A percentile compares a stretch with the other conserved stretches of the same genome.
phyloP scores from a whole-genome alignment of 2,113 vertebrate species.

The Osmerus eperlanus region DNA sequence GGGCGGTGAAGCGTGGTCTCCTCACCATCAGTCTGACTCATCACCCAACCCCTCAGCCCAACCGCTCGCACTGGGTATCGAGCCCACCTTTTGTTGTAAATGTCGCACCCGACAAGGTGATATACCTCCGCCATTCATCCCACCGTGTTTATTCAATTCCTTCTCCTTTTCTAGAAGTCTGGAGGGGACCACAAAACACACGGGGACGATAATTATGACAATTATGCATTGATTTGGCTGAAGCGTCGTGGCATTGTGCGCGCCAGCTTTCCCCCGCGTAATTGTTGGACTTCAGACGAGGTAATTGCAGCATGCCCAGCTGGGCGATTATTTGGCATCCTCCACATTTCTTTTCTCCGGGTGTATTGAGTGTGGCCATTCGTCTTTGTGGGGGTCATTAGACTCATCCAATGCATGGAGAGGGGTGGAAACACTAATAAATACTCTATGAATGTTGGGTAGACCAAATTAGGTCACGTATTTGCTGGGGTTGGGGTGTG shows the following conservation, averaged over 20 bases:
- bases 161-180: constrained; percentile 57
- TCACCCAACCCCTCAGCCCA: background rate
- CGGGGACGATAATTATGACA: constrained; percentile 70
- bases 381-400: constrained; percentile 54
- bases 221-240: constrained; percentile 74
- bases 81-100: constrained; percentile 60
- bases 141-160: constrained; percentile 60
- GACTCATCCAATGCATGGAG: constrained; percentile 47
- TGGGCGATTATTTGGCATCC: constrained; percentile 71
- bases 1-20: no score
- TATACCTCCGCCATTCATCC: constrained; percentile 41
- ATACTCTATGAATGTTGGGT: constrained; percentile 52
- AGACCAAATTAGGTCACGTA: constrained; percentile 24
- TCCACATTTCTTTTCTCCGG: constrained; percentile 56
- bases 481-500: no score
- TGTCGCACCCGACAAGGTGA: constrained; percentile 43
- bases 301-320: constrained; percentile 74
- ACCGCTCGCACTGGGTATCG: constrained; percentile 32
- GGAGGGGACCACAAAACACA: constrained; percentile 60
- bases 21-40: background rate
- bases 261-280: constrained; percentile 61
- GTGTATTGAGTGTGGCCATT: constrained; percentile 48
- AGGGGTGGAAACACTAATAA: constrained; percentile 48
- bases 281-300: constrained; percentile 73
- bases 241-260: constrained; percentile 57